Evolutionary conservation across 2,797 vertebrate species (phyloP).

Genomic region (Fratercula arctica): DNA sequence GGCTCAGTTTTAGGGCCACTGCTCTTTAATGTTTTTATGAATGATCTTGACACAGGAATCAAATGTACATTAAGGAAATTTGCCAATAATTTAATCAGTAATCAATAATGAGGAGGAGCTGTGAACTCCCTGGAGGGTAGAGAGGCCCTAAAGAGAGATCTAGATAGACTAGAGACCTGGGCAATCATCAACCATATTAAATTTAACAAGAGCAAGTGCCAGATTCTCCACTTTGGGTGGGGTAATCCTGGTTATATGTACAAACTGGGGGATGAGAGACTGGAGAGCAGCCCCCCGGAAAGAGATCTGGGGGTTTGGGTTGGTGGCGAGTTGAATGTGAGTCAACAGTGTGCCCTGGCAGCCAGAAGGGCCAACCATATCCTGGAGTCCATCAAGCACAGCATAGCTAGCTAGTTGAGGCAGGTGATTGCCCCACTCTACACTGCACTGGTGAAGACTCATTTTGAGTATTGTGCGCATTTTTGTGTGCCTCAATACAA

Average conservation of each 20-base stretch:
- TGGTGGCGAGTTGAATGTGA: background rate
- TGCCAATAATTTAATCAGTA: background rate
- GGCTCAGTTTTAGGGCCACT: background rate
- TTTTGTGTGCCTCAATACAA: background rate
- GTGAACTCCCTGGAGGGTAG: background rate
- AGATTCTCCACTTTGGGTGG: background rate
- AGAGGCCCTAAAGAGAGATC: background rate
- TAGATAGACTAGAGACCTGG: background rate
- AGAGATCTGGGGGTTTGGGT: background rate
- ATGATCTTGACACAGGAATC: background rate
- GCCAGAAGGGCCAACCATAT: background rate
- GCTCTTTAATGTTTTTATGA: background rate
- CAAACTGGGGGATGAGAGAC: background rate
- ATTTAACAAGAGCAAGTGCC: background rate
- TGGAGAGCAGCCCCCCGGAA: rapidly evolving
- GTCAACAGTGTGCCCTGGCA: background rate
- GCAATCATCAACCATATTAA: background rate
- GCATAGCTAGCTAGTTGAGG: rapidly evolving
- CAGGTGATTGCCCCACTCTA: background rate
- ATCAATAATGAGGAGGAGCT: background rate
- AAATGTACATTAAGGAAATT: background rate
- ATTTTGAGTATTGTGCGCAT: background rate
- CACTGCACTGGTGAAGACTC: rapidly evolving
- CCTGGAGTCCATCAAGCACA: background rate
- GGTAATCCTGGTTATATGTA: background rate